Base-by-base conservation (phyloP, 2,113 vertebrate genomes). In the Petromus typicus region DNA sequence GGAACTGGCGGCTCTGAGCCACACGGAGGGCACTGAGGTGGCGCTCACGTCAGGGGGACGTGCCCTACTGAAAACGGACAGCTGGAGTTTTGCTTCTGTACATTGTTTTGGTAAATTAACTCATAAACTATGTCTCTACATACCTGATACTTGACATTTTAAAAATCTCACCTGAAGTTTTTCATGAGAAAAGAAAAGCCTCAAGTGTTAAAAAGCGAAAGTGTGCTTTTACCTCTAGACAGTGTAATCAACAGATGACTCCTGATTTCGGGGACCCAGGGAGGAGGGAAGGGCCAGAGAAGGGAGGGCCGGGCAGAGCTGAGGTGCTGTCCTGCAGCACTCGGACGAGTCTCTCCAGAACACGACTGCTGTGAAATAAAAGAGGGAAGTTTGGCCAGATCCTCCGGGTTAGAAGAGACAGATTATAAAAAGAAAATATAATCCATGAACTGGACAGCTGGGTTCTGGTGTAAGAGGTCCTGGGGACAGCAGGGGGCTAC, bases 391-490 rank as follows among this genome's bases (percentile, higher is more conserved):
- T 23, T 2, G 67, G n/a, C n/a, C 32, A 48, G 18, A 30, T 1
- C 27, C 40, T 11, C 45, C 34, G 17, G 45, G 57, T 2, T 5
- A 20, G 40, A 71, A 40, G 51, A 37, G 66, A 7, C 25, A 32
- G 71, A 89, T n/a, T 9, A 30, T 37, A 10, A 64, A 57, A 64
- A 48, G 51, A 69, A 61, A 43, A n/a, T 43, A 30, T 0, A 48
- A 27, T 6, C 22, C 54, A 1, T 1, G 3, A 27, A 4, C 22
- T 23, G n/a, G 48, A 51, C 4, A 43, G 9, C 37, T 25, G 25
- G 22, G 2, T 12, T 69, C 40, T 32, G 5, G 32, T 13, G 18
- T 14, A 0, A 30, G 30, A 71, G 61, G 45, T 8, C 0, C 11
- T n/a, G 34, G 90, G 90, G 34, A 51, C 54, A n/a, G 3, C 0